These are phyloP conservation scores for Encarsia formosa DNA, from an alignment of 2,888 invertebrate genomes.

Conservation along the genomic window DNA sequence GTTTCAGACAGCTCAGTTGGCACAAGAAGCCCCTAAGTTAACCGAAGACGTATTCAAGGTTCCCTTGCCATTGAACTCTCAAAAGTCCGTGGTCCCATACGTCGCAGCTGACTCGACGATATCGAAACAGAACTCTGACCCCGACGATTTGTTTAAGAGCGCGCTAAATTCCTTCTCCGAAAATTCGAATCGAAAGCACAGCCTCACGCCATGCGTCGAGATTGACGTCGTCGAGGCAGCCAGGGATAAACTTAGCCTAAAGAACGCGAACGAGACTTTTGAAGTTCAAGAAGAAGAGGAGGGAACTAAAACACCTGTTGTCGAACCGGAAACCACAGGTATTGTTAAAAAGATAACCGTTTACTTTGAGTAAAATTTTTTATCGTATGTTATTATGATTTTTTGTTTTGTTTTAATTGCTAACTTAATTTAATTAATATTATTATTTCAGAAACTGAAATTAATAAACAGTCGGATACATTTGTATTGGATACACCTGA, in stretches of 20 bases:
- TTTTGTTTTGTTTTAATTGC: background rate
- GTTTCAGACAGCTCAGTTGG: background rate
- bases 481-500: background rate
- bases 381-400: too few relatives aligned
- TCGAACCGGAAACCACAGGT: too few relatives aligned
- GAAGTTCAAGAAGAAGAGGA: too few relatives aligned
- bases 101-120: constrained; percentile 17
- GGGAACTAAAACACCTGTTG: too few relatives aligned
- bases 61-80: background rate
- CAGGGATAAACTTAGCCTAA: background rate
- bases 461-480: too few relatives aligned
- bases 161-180: constrained; percentile 12
- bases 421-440: too few relatives aligned
- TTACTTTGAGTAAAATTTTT: too few relatives aligned
- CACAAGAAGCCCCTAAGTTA: background rate
- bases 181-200: background rate
- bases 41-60: background rate
- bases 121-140: constrained; percentile 5
- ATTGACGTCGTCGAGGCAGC: constrained; percentile 9
- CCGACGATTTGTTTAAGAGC: constrained; percentile 3
- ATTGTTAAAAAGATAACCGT: too few relatives aligned
- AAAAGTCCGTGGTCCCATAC: constrained; percentile 8
- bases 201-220: background rate
- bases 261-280: too few relatives aligned
- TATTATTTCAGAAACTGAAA: too few relatives aligned